Conservation (phyloP, 2,888 invertebrate species). For the Ochropleura plecta region DNA sequence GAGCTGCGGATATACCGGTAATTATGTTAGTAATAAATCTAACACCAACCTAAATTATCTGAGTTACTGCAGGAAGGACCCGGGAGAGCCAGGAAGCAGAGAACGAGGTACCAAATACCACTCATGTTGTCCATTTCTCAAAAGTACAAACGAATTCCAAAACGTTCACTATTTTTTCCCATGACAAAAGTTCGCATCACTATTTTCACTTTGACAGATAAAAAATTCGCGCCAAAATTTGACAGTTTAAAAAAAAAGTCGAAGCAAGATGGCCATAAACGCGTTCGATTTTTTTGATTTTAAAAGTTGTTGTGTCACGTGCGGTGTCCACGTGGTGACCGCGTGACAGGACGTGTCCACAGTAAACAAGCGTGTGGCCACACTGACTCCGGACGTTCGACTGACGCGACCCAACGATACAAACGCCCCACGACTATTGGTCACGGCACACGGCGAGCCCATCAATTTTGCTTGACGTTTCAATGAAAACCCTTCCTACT, state of each 20-base stretch:
- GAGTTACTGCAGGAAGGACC: constrained; percentile 85
- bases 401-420: constrained; percentile 83
- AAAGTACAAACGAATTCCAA: constrained; percentile 46
- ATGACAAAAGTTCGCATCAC: constrained; percentile 52
- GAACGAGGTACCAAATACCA: constrained; percentile 74
- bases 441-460: constrained; percentile 86
- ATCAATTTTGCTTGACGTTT: constrained; percentile 89
- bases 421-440: constrained; percentile 87
- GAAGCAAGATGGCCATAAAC: constrained; percentile 22
- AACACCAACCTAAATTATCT: constrained; percentile 86
- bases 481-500: constrained; percentile 87
- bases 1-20: constrained; percentile 73
- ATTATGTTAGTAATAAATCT: constrained; percentile 81
- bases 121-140: constrained; percentile 72
- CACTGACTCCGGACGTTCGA: constrained; percentile 85
- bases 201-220: constrained; percentile 50
- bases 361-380: constrained; percentile 86
- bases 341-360: constrained; percentile 81
- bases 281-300: constrained; percentile 57
- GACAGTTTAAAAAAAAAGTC: constrained; percentile 54
- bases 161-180: constrained; percentile 38
- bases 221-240: constrained; percentile 45
- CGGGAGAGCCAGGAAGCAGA: constrained; percentile 79
- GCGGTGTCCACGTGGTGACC: constrained; percentile 76
- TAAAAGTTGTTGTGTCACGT: constrained; percentile 75